Base-by-base conservation (phyloP, 2,797 vertebrate genomes). In the Sebastes kiyomatsui region DNA sequence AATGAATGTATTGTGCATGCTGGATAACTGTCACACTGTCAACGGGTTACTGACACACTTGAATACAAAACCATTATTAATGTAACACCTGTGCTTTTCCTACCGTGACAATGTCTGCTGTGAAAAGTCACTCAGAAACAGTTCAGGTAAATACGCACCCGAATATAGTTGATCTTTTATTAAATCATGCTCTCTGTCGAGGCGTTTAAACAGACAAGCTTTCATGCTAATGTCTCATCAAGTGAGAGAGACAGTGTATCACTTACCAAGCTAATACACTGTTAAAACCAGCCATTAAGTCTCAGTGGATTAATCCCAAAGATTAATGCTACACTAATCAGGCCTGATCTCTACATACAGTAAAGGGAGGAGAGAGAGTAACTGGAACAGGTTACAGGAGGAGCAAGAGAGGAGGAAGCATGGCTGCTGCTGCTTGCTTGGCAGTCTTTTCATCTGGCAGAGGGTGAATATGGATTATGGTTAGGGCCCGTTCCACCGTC, bases 371-470 rank as follows among this genome's bases (percentile, higher is more conserved):
- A 73, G 70, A 56, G 56, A 70, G 61, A 33, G 49, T 70, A 61
- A 81, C n/a, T 10, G 38, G 75, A 35, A 77, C 52, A 30, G 27
- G 67, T 35, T 64, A 64, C 42, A 22, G 8, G 58, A 52, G 33
- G 77, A 74, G 27, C 6, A 25, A 62, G 30, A 71, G 54, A 16
- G 56, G 7, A 30, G 27, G 55, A 1, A 27, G 25, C 14, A 32
- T 16, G 76, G n/a, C n/a, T 74, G 70, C 66, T 12, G 54, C 74
- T 79, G 81, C 68, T 52, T 73, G 49, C 79, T 89, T 92, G 90
- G 86, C 85, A 87, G 77, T 33, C 61, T 66, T 85, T 67, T 87
- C 55, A 55, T 87, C 76, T 88, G 88, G 86, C 83, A 88, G 68
- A 46, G 76, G 62, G 62, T 88, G 80, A 80, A 82, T 83, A 56